Conservation (phyloP, 2,888 invertebrate genomes). For the Aphodius sticticus region DNA sequence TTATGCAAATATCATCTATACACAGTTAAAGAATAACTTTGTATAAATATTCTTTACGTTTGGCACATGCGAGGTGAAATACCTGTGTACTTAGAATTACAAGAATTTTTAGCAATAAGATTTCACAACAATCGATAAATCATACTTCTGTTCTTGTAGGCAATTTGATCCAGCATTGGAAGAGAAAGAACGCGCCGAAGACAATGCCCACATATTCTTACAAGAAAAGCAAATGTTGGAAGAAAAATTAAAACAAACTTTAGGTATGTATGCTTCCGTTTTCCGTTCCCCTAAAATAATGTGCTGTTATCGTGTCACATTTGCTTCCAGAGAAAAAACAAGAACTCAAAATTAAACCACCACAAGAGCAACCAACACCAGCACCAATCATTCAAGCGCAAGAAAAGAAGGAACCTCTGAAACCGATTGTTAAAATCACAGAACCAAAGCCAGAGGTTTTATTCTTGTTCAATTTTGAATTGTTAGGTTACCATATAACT, state of each 20-base stretch:
- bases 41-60: too few species aligned
- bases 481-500: constrained; percentile 14
- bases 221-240: constrained; percentile 56
- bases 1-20: too few species aligned
- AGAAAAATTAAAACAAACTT: constrained; percentile 52
- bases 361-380: constrained; percentile 34
- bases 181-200: constrained; percentile 14
- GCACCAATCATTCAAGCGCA: constrained; percentile 31
- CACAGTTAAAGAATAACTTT: too few species aligned
- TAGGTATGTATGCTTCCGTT: constrained; percentile 42
- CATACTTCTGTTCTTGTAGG: constrained; percentile 10
- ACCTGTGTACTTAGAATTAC: too few species aligned
- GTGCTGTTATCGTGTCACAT: constrained; percentile 28
- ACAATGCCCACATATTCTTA: constrained; percentile 49
- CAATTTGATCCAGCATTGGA: constrained; percentile 11
- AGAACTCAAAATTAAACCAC: constrained; percentile 36
- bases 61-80: too few species aligned
- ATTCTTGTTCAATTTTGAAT: constrained; percentile 10
- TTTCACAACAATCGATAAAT: too few species aligned
- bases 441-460: constrained; percentile 10
- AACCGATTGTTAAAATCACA: constrained; percentile 31
- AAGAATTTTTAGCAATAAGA: too few species aligned
- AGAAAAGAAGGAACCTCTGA: constrained; percentile 8
- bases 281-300: constrained; percentile 10
- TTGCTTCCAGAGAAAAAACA: constrained; percentile 20